phyloP scores from a whole-genome alignment of 2,113 vertebrate genomes.

The Cebus imitator region DNA sequence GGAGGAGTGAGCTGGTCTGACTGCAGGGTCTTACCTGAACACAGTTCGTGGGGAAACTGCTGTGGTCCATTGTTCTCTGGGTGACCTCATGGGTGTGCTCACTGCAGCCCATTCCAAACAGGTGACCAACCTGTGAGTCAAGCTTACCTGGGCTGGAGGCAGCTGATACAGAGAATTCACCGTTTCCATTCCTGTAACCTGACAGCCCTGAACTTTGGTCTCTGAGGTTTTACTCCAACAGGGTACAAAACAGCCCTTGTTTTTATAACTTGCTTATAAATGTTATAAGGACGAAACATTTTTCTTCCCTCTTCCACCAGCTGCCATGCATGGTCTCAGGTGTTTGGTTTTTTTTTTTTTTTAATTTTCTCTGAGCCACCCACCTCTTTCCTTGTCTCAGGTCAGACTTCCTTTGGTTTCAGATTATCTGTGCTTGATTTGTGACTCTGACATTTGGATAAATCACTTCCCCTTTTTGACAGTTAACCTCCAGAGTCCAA shows the following conservation, averaged over 20 bases:
- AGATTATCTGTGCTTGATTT: neutral
- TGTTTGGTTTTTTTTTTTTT: neutral
- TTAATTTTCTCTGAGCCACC: neutral
- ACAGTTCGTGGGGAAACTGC: neutral
- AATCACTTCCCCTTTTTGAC: neutral
- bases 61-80: neutral
- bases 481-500: neutral
- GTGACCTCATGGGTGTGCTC: conserved; percentile 18
- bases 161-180: neutral
- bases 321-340: neutral
- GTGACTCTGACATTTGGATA: neutral
- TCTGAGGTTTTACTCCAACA: neutral
- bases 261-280: neutral
- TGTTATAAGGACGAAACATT: neutral
- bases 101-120: conserved; percentile 42
- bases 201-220: neutral
- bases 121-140: conserved; percentile 67
- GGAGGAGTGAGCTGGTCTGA: neutral
- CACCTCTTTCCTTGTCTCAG: neutral
- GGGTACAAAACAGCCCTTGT: conserved; percentile 46
- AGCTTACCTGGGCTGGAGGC: neutral
- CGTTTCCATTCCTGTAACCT: conserved; percentile 16
- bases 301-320: neutral
- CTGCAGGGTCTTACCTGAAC: neutral
- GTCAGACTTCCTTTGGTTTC: neutral